Conservation (phyloP, 2,113 vertebrate genomes). For the Aegotheles bennettii region DNA sequence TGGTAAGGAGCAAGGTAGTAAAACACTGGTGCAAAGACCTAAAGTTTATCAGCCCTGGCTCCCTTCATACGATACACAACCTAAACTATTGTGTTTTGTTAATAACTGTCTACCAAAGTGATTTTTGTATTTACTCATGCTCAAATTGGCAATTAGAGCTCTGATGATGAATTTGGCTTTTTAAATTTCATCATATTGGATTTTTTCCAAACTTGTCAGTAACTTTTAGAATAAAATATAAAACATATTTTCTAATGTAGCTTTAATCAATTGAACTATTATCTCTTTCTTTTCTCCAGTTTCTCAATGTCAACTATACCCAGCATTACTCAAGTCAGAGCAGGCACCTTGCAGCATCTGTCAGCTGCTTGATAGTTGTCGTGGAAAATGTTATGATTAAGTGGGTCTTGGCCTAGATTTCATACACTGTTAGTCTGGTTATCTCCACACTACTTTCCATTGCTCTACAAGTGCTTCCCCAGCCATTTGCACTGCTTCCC, state of each 20-base stretch:
- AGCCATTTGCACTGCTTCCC: not conserved
- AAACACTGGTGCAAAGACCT: not conserved
- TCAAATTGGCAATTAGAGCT: not conserved
- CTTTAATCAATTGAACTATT: not conserved
- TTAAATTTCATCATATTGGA: not conserved
- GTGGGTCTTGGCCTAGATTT: constrained; percentile 16
- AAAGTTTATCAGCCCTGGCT: not conserved
- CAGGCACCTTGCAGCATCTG: not conserved
- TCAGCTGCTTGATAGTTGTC: constrained; percentile 20
- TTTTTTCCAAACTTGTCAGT: not conserved
- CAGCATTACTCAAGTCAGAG: not conserved
- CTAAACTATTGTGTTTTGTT: not conserved
- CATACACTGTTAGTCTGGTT: not conserved
- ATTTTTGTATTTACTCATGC: not conserved
- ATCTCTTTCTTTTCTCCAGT: not conserved
- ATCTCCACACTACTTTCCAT: not conserved
- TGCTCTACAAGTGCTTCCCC: not conserved
- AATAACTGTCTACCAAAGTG: not conserved
- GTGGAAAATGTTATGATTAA: constrained; percentile 34
- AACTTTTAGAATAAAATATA: not conserved
- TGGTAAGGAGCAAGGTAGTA: not conserved
- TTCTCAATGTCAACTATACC: not conserved
- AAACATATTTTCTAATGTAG: not conserved
- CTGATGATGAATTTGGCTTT: not conserved
- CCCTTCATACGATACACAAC: not conserved